Percentiles rank a stretch among this genome's conserved stretches.
phyloP scores from a whole-genome alignment of 2,888 invertebrate genomes.

The Caprella mutica region DNA sequence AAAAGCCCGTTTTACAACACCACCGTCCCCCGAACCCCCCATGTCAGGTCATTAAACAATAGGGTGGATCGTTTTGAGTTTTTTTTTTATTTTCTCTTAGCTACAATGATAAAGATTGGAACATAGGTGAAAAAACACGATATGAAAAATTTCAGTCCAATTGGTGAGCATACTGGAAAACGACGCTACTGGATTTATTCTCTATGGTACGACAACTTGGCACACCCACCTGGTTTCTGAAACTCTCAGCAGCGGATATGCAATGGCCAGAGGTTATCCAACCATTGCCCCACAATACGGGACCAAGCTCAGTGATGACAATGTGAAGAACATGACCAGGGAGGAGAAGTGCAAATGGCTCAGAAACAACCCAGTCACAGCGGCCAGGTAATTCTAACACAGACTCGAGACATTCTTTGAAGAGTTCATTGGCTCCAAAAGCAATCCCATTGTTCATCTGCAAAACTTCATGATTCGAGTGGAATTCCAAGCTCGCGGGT shows the following conservation, averaged over 20 bases:
- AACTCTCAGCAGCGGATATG: conserved; percentile 2
- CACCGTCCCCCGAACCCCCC: too few relatives aligned
- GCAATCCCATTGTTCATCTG: not conserved
- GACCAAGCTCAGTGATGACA: not conserved
- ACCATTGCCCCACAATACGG: not conserved
- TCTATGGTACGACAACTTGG: conserved; percentile 2
- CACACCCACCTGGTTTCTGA: not conserved
- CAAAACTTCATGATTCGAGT: conserved; percentile 6
- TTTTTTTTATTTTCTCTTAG: too few relatives aligned
- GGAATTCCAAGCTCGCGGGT: conserved; percentile 1
- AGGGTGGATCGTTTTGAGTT: too few relatives aligned
- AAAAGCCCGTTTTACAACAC: too few relatives aligned
- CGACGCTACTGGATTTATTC: not conserved
- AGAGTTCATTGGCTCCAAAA: not conserved
- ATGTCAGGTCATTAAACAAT: too few relatives aligned
- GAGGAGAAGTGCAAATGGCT: not conserved
- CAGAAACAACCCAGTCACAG: not conserved
- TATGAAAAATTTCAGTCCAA: too few relatives aligned
- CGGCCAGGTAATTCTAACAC: not conserved
- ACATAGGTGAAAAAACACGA: too few relatives aligned
- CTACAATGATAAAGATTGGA: too few relatives aligned
- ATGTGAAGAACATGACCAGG: not conserved
- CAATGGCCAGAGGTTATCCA: conserved; percentile 5
- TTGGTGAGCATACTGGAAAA: conserved; percentile 9
- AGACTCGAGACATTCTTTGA: not conserved